Percentiles rank a stretch among this genome's conserved stretches.
These are phyloP conservation scores for Aphidoletes aphidimyza DNA, from an alignment of 2,888 invertebrate species.

Conservation along the genomic window DNA sequence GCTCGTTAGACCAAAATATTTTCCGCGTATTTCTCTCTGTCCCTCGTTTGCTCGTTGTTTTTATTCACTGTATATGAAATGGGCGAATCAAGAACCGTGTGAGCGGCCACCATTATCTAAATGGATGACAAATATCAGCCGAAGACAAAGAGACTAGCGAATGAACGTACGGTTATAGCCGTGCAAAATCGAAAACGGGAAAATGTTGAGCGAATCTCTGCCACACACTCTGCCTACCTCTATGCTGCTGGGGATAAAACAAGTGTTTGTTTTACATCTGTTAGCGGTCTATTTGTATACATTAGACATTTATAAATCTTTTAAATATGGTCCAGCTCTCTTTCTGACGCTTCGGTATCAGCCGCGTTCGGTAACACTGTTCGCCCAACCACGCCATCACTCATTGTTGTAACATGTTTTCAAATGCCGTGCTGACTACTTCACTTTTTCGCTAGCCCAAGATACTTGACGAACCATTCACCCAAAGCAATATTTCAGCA, in stretches of 20 bases:
- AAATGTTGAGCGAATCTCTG: not conserved
- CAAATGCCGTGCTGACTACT: not conserved
- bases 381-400: not conserved
- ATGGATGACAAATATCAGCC: slow-evolving; percentile 23
- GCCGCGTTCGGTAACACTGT: not conserved
- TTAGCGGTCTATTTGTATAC: slow-evolving; percentile 52
- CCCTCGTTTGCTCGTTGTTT: not conserved
- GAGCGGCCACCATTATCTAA: not conserved
- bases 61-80: not conserved
- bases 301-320: slow-evolving; percentile 52
- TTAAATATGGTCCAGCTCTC: slow-evolving; percentile 47
- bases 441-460: not conserved
- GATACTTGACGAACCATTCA: slow-evolving; percentile 6
- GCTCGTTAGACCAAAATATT: slow-evolving; percentile 44
- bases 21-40: not conserved
- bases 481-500: slow-evolving; percentile 15
- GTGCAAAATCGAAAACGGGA: not conserved
- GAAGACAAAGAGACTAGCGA: not conserved
- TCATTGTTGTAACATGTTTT: not conserved
- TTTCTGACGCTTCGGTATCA: not conserved
- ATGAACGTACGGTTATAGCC: too few species aligned
- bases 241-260: slow-evolving; percentile 1
- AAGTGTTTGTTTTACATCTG: slow-evolving; percentile 54
- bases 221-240: too few species aligned
- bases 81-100: not conserved